Conservation (phyloP, 2,113 vertebrate genomes). For the Eudorcas thomsonii region DNA sequence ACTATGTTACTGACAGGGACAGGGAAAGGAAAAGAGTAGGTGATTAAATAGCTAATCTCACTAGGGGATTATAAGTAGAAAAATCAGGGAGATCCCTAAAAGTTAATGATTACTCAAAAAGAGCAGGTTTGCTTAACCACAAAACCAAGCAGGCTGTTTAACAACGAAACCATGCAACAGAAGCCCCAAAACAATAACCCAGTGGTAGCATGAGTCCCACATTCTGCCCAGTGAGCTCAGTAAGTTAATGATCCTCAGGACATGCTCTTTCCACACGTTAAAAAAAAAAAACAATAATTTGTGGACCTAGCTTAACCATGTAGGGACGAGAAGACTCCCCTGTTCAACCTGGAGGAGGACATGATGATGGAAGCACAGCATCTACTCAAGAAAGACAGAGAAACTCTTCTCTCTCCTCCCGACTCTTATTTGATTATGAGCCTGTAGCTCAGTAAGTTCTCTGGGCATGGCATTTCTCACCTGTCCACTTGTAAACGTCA, state of each 20-base stretch:
- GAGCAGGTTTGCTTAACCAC: neutral
- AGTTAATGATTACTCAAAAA: neutral
- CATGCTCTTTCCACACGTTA: neutral
- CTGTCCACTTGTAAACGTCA: neutral
- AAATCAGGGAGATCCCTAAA: neutral
- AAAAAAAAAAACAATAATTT: neutral
- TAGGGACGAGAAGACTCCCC: neutral
- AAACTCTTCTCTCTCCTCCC: neutral
- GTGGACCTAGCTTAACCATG: neutral
- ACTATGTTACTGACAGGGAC: neutral
- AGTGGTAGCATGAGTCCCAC: neutral
- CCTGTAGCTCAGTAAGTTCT: neutral
- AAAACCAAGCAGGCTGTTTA: neutral
- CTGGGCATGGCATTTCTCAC: neutral
- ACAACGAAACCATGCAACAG: neutral
- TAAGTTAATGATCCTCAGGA: neutral
- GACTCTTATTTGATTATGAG: neutral
- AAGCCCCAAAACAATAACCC: neutral
- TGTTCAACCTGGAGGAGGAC: neutral
- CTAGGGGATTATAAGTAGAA: neutral
- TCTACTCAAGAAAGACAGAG: neutral
- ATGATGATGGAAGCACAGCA: neutral
- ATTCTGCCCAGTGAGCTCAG: neutral
- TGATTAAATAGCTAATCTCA: neutral
- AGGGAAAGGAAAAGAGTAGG: neutral